phyloP scores from a whole-genome alignment of 2,113 vertebrate genomes.

The Podarcis cretensis region DNA sequence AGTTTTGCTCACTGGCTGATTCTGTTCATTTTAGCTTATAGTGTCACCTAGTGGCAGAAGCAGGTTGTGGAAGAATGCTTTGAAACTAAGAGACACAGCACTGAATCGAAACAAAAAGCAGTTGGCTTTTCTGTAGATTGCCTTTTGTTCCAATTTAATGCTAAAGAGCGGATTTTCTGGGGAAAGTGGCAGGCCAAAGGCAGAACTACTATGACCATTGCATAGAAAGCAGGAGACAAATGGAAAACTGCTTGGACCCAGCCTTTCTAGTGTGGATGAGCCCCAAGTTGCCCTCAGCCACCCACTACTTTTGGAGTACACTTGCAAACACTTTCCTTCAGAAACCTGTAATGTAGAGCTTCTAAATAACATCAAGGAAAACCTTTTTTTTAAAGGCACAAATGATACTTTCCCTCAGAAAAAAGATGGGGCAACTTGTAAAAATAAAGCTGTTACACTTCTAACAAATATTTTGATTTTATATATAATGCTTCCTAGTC shows the following conservation, averaged over 20 bases:
- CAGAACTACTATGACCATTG: too few species aligned
- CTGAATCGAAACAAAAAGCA: too few species aligned
- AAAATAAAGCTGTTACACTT: neutral
- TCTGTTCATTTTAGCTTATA: constrained; percentile 5
- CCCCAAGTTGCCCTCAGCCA: too few species aligned
- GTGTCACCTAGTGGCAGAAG: constrained; percentile 46
- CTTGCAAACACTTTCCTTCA: neutral
- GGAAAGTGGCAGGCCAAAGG: too few species aligned
- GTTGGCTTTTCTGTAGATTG: too few species aligned
- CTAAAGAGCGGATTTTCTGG: too few species aligned
- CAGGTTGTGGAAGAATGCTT: neutral
- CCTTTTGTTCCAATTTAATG: too few species aligned
- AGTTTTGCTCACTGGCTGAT: neutral
- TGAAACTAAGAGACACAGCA: too few species aligned
- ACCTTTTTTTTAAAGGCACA: neutral
- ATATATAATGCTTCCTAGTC: neutral
- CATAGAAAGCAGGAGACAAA: too few species aligned
- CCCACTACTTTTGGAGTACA: neutral
- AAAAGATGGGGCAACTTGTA: neutral
- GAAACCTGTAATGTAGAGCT: neutral
- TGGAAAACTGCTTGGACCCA: too few species aligned
- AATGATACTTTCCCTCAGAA: neutral
- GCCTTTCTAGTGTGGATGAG: too few species aligned
- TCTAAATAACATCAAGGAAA: too few species aligned
- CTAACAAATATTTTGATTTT: neutral